These are phyloP conservation scores for Trochalopteron elliotii DNA, from an alignment of 2,113 vertebrate species.

Conservation along the genomic window DNA sequence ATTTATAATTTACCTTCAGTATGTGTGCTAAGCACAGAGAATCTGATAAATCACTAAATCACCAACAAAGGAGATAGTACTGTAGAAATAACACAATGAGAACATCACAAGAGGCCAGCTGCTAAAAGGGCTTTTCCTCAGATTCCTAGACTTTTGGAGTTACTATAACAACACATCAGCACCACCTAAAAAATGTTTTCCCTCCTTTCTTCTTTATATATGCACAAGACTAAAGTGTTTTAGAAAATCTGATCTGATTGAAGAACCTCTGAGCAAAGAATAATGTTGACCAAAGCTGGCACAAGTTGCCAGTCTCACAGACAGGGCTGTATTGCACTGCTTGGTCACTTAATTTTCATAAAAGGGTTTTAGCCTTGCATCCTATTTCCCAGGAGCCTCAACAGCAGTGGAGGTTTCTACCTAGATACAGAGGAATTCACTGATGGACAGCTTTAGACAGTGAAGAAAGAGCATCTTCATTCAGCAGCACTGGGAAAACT, in stretches of 20 bases:
- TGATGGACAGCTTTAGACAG: not conserved
- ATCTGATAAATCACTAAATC: not conserved
- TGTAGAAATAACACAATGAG: not conserved
- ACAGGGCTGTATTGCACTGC: not conserved
- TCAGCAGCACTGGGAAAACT: not conserved
- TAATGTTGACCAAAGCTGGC: conserved; percentile 29
- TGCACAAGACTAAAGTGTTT: not conserved
- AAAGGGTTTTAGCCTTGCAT: conserved; percentile 8
- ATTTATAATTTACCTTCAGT: not conserved
- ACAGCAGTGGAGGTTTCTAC: not conserved
- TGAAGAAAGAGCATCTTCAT: conserved; percentile 15
- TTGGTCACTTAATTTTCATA: conserved; percentile 3
- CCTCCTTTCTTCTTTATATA: not conserved
- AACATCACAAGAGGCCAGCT: not conserved
- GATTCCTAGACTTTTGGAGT: not conserved
- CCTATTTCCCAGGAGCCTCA: conserved; percentile 16
- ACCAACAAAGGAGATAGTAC: not conserved
- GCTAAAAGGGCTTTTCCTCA: not conserved
- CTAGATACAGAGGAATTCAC: conserved; percentile 15
- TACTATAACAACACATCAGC: conserved; percentile 45
- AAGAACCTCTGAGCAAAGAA: not conserved
- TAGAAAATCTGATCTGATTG: conserved; percentile 32
- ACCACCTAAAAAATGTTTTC: conserved; percentile 16
- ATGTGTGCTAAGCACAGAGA: not conserved
- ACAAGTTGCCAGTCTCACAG: conserved; percentile 16